phyloP scores from a whole-genome alignment of 2,113 vertebrate species.

The Lepus americanus region DNA sequence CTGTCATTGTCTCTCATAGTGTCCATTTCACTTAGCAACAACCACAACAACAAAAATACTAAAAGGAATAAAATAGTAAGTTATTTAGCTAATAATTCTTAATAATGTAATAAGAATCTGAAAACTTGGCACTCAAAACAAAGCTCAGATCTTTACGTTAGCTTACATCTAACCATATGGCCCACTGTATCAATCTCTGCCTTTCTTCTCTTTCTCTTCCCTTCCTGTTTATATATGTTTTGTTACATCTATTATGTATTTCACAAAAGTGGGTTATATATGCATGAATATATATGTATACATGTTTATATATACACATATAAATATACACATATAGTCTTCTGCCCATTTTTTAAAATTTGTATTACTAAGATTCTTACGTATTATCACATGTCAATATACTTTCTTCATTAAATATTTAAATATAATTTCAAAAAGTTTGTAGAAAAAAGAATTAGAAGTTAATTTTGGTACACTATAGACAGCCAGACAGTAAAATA shows the following conservation, averaged over 20 bases:
- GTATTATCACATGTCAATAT: background rate
- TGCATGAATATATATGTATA: background rate
- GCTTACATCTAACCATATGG: background rate
- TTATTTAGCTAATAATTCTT: slow-evolving; percentile 18
- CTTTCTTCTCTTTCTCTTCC: background rate
- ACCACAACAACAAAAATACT: too few species aligned
- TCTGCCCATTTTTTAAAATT: background rate
- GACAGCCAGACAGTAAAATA: background rate
- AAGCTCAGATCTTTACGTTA: background rate
- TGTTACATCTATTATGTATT: background rate
- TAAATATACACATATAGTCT: background rate
- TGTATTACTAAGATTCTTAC: background rate
- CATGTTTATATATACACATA: background rate
- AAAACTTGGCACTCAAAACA: background rate
- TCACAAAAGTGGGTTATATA: background rate
- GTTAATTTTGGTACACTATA: background rate
- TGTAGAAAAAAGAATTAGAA: too few species aligned
- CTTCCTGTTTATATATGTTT: background rate
- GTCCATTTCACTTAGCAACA: too few species aligned
- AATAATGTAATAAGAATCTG: background rate
- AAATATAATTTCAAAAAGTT: too few species aligned
- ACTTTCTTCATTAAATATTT: background rate
- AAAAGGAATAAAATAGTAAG: too few species aligned
- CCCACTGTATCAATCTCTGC: background rate
- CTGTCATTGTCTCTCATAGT: too few species aligned